phyloP scores from a whole-genome alignment of 2,113 vertebrate species.

The Chrysemys picta region DNA sequence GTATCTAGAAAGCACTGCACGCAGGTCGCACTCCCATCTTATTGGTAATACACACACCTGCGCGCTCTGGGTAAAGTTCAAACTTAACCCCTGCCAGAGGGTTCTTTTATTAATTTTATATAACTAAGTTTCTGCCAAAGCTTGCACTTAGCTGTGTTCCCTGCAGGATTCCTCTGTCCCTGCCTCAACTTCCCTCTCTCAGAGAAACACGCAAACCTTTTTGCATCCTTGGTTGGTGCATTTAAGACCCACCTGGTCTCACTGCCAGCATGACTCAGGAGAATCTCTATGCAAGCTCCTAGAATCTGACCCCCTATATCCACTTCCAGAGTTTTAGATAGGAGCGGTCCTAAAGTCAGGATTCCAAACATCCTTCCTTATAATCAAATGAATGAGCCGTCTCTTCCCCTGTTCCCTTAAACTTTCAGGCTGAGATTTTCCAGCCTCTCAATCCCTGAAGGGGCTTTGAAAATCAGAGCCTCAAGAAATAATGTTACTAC shows the following conservation, averaged over 20 bases:
- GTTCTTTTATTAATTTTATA: neutral
- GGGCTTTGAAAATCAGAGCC: neutral
- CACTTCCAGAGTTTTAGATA: neutral
- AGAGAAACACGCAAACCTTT: neutral
- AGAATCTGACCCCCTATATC: neutral
- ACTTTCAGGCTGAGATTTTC: neutral
- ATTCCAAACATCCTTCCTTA: neutral
- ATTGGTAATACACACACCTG: neutral
- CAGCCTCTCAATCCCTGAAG: neutral
- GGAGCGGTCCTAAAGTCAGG: neutral
- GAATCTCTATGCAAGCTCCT: neutral
- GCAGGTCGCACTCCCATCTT: neutral
- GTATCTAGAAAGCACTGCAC: neutral
- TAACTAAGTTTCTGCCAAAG: neutral
- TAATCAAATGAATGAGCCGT: constrained; percentile 2
- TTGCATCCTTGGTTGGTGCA: neutral
- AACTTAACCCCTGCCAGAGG: neutral
- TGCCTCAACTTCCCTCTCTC: neutral
- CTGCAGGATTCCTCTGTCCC: neutral
- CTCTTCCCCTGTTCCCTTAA: neutral
- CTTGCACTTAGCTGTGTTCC: neutral
- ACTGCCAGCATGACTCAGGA: neutral
- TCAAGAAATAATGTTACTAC: neutral
- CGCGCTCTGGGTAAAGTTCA: neutral
- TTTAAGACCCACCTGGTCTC: neutral